These are phyloP conservation scores for Nesoenas mayeri DNA, from an alignment of 2,113 vertebrate genomes.

Conservation along the genomic window DNA sequence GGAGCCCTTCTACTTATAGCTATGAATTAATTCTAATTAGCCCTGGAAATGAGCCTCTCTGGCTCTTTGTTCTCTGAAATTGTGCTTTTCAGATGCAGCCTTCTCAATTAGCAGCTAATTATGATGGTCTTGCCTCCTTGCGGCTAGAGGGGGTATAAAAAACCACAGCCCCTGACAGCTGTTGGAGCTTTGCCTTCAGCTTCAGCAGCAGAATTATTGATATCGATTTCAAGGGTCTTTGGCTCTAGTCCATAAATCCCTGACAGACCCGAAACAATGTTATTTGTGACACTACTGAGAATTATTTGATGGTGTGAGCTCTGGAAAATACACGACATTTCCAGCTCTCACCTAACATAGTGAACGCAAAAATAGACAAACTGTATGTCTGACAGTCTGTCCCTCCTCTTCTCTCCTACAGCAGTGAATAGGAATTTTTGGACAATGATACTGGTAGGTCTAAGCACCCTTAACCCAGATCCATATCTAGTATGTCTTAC, in stretches of 20 bases:
- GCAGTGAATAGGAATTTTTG: accelerated
- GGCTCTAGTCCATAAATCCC: background rate
- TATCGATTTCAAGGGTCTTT: slow-evolving; percentile 7
- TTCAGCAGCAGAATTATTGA: background rate
- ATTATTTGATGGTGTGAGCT: background rate
- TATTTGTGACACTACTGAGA: background rate
- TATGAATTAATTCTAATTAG: slow-evolving; percentile 62
- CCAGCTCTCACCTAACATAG: background rate
- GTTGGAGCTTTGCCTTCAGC: slow-evolving; percentile 16
- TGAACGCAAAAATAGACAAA: background rate
- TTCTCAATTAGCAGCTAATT: slow-evolving; percentile 68
- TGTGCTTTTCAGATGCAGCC: slow-evolving; percentile 5
- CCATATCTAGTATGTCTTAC: background rate
- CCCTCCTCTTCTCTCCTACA: background rate
- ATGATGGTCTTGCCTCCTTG: slow-evolving; percentile 49
- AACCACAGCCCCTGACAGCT: background rate
- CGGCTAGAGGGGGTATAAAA: background rate
- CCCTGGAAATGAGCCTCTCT: background rate
- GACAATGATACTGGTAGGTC: background rate
- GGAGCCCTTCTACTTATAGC: slow-evolving; percentile 45
- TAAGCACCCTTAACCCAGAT: background rate
- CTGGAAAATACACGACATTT: background rate
- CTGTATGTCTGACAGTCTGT: too few relatives aligned
- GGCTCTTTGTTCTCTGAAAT: slow-evolving; percentile 40
- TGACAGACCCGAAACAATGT: background rate